phyloP scores from a whole-genome alignment of 2,797 vertebrate species.

The Steatocranus sp. region DNA sequence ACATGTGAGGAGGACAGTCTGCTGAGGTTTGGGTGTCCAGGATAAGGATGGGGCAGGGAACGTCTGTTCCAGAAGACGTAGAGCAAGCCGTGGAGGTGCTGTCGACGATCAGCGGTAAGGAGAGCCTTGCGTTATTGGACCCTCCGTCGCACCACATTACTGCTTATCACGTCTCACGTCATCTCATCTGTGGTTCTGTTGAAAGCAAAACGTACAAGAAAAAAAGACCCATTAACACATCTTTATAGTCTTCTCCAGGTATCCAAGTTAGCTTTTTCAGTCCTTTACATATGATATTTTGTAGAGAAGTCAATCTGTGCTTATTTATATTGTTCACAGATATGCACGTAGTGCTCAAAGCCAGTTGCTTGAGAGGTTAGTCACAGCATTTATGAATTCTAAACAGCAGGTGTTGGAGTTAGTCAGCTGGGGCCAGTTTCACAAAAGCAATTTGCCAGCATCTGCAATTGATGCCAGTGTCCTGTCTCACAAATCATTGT shows the following conservation, averaged over 20 bases:
- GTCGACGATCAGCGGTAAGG: slow-evolving; percentile 23
- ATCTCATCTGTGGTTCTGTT: neutral
- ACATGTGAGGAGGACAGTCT: slow-evolving; percentile 6
- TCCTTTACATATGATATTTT: neutral
- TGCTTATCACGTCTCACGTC: neutral
- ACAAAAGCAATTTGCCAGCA: neutral
- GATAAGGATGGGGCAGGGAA: slow-evolving; percentile 33
- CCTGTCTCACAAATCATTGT: neutral
- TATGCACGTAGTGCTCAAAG: neutral
- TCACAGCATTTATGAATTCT: neutral
- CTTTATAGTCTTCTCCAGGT: neutral
- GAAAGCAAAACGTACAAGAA: neutral
- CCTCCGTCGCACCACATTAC: neutral
- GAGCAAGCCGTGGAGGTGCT: slow-evolving; percentile 20
- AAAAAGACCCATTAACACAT: neutral
- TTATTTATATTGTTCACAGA: neutral
- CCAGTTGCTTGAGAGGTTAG: neutral
- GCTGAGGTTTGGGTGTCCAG: neutral
- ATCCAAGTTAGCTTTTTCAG: neutral
- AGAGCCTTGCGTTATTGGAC: neutral
- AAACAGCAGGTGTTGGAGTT: neutral
- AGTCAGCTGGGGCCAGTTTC: neutral
- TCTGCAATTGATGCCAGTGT: neutral
- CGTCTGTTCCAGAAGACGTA: neutral
- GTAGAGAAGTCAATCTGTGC: neutral